These are phyloP conservation scores for Volucella zonaria DNA, from an alignment of 2,888 invertebrate species.

Conservation along the genomic window DNA sequence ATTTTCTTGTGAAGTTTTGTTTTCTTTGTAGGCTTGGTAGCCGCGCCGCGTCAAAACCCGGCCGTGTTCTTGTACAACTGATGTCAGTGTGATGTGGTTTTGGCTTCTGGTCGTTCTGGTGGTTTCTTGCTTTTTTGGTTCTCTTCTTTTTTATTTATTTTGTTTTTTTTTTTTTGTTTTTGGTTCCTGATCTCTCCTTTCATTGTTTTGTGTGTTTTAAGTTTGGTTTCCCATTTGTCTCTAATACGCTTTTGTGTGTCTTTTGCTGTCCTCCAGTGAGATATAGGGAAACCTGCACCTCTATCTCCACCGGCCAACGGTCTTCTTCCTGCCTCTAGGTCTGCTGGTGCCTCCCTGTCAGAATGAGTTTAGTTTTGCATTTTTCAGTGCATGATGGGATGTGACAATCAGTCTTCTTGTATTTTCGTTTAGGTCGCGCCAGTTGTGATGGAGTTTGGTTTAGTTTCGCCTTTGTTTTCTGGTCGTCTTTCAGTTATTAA, in stretches of 20 bases:
- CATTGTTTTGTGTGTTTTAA: constrained; percentile 54
- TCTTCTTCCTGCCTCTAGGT: background rate
- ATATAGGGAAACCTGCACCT: constrained; percentile 6
- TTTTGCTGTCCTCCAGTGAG: constrained; percentile 37
- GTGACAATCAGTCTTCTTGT: constrained; percentile 72
- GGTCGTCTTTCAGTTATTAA: constrained; percentile 18
- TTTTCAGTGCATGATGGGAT: constrained; percentile 72
- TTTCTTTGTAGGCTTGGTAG: constrained; percentile 16
- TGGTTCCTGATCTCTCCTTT: constrained; percentile 30
- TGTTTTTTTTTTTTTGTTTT: too few species aligned
- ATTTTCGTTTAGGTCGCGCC: constrained; percentile 64
- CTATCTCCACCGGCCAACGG: too few species aligned
- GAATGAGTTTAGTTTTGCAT: constrained; percentile 71
- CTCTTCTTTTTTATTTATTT: background rate
- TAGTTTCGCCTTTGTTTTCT: background rate
- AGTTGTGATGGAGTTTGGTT: constrained; percentile 38
- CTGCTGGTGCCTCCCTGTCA: constrained; percentile 46
- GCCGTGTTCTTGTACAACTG: constrained; percentile 59
- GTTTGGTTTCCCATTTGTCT: constrained; percentile 55
- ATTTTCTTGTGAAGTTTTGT: constrained; percentile 8
- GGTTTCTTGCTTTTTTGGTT: background rate
- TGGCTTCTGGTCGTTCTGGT: constrained; percentile 54
- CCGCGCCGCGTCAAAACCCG: constrained; percentile 56
- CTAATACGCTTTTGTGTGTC: constrained; percentile 49
- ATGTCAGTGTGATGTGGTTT: constrained; percentile 60